phyloP scores from a whole-genome alignment of 2,888 invertebrate species.

The Stenodera caucasica region DNA sequence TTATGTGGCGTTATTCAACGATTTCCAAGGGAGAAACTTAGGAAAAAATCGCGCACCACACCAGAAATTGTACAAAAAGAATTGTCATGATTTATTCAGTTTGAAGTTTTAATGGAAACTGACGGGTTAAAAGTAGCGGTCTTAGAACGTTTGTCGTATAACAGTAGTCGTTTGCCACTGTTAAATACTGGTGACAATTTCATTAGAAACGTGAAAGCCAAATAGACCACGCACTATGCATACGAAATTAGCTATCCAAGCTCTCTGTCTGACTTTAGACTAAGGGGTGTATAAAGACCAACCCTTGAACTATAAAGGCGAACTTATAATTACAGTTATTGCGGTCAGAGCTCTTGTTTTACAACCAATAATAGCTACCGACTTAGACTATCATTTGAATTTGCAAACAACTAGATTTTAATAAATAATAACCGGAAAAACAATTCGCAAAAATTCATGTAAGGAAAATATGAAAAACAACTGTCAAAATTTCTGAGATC shows the following conservation, averaged over 20 bases:
- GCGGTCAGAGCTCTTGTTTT: not conserved
- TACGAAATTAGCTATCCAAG: conserved; percentile 18
- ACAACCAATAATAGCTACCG: not conserved
- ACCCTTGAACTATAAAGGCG: not conserved
- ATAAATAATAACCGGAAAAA: too few species aligned
- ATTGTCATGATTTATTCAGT: not conserved
- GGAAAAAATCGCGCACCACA: too few species aligned
- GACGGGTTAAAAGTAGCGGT: not conserved
- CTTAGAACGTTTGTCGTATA: not conserved
- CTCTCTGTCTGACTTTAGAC: not conserved
- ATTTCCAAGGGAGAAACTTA: not conserved
- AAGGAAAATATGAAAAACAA: too few species aligned
- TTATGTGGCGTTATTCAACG: conserved; percentile 5
- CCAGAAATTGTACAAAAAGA: not conserved
- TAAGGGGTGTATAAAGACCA: not conserved
- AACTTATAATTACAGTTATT: conserved; percentile 2
- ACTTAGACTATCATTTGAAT: not conserved
- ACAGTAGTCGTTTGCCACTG: conserved; percentile 20
- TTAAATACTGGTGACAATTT: conserved; percentile 37
- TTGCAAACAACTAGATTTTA: not conserved
- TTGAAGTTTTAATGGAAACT: not conserved
- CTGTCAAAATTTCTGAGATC: too few species aligned
- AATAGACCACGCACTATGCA: conserved; percentile 26
- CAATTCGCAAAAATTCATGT: too few species aligned
- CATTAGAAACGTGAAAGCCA: conserved; percentile 34